A percentile compares a stretch with the other conserved stretches of the same genome.
Conservation (phyloP, 2,888 invertebrate genomes). For the Julus scanicus region DNA sequence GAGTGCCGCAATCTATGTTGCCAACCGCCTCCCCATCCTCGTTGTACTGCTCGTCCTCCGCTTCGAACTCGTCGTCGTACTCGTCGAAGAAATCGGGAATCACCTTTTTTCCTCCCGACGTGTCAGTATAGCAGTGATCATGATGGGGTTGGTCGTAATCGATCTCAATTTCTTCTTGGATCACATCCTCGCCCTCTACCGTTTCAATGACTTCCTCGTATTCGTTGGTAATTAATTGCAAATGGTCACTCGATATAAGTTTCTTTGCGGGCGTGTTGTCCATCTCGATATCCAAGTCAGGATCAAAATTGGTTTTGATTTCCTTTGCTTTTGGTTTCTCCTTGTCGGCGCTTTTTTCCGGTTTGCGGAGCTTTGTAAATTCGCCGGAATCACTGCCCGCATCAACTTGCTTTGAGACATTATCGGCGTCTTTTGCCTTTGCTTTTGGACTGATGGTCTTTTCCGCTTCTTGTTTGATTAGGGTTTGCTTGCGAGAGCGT, state of each 20-base stretch:
- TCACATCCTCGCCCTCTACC: background rate
- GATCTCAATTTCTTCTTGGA: background rate
- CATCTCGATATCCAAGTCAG: background rate
- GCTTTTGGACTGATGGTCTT: background rate
- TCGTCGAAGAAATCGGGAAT: background rate
- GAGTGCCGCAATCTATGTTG: background rate
- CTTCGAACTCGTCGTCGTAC: slow-evolving; percentile 19
- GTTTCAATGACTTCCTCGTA: slow-evolving; percentile 12
- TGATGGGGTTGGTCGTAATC: slow-evolving; percentile 54
- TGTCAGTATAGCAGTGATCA: slow-evolving; percentile 56
- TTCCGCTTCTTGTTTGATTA: background rate
- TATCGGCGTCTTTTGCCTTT: background rate
- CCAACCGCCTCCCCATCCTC: background rate
- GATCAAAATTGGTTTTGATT: background rate
- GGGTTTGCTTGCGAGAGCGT: background rate
- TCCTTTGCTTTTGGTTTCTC: slow-evolving; percentile 16
- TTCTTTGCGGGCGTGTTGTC: no score
- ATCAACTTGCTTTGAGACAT: background rate
- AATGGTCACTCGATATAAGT: no score
- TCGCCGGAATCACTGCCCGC: background rate
- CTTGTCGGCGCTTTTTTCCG: background rate
- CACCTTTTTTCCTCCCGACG: background rate
- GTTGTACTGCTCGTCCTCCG: slow-evolving; percentile 23
- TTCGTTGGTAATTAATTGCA: no score
- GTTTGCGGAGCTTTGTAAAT: background rate